Evolutionary conservation across 2,113 vertebrate genomes (phyloP).

Genomic region (Calypte anna): DNA sequence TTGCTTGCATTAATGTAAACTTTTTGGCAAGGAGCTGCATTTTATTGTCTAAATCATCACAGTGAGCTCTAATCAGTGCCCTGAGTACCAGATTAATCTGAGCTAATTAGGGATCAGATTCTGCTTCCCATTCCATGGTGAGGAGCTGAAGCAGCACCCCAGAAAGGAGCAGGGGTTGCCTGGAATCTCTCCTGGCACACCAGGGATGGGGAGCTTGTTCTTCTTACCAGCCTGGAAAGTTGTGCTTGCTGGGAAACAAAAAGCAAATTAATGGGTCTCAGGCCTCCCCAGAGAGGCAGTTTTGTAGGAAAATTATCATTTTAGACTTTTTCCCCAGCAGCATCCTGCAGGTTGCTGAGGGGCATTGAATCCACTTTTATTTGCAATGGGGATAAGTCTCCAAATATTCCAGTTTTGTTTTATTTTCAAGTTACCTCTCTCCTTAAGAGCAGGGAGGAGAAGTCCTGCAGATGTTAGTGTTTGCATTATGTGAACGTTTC

Average conservation of each 20-base stretch:
- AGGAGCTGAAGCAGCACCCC: neutral
- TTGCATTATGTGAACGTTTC: neutral
- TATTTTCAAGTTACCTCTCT: neutral
- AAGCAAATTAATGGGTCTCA: neutral
- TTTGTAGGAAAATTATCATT: neutral
- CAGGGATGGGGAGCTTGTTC: neutral
- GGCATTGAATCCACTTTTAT: neutral
- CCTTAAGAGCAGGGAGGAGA: neutral
- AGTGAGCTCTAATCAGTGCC: neutral
- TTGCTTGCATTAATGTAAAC: neutral
- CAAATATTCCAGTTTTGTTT: neutral
- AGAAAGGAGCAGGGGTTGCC: neutral
- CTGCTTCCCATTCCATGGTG: neutral
- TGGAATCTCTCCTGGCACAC: neutral
- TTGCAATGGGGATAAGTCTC: neutral
- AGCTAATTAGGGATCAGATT: neutral
- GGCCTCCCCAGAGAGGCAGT: neutral
- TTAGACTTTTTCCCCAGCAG: neutral
- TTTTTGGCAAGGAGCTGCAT: neutral
- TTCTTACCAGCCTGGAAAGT: neutral
- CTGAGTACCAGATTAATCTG: neutral
- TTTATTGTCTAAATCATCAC: neutral
- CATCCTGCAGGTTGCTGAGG: neutral
- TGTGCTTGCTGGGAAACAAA: neutral
- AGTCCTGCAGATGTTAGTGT: neutral